These are phyloP conservation scores for Pseudomugil tenellus DNA, from an alignment of 2,797 vertebrate genomes.

Conservation along the genomic window DNA sequence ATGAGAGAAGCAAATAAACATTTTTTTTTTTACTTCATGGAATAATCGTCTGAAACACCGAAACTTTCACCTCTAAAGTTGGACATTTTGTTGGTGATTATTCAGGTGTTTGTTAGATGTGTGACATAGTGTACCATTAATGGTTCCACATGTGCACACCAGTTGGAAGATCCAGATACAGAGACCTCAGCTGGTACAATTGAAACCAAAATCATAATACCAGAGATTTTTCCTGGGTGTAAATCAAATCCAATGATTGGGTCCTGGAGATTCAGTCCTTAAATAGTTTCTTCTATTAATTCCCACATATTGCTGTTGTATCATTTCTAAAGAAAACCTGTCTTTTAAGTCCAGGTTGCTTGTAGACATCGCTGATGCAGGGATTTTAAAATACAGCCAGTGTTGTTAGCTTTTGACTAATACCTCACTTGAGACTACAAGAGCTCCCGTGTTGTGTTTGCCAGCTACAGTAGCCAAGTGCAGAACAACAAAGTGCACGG, in stretches of 20 bases:
- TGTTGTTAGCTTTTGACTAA: conserved; percentile 1
- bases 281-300: not conserved
- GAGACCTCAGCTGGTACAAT: not conserved
- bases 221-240: not conserved
- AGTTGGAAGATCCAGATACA: not conserved
- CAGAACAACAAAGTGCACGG: not conserved
- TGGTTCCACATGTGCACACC: no score
- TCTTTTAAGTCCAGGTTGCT: not conserved
- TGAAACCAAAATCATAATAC: not conserved
- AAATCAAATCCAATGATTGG: not conserved
- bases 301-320: not conserved
- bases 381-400: not conserved
- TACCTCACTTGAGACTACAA: conserved; percentile 7
- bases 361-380: not conserved
- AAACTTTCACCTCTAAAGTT: not conserved
- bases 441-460: not conserved
- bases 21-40: no score
- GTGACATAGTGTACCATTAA: no score
- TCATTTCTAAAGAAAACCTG: not conserved
- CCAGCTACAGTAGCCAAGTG: not conserved
- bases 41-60: not conserved
- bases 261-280: no score
- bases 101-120: no score
- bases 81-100: not conserved
- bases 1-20: not conserved